Evolutionary conservation across 1,140 invertebrate species (phyloP).

Genomic region (Lamellibrachia luymesi): DNA sequence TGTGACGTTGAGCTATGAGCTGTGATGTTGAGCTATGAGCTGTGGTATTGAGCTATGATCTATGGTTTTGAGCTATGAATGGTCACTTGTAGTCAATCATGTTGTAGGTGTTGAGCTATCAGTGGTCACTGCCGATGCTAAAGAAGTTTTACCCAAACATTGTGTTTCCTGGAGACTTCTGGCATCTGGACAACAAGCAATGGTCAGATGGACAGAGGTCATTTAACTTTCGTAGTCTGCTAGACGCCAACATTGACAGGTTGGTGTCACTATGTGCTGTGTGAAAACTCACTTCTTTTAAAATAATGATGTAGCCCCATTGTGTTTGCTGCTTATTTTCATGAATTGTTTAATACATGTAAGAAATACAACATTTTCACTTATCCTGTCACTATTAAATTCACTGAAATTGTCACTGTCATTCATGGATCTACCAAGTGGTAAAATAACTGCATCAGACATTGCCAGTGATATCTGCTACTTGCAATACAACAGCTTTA

Average conservation of each 20-base stretch:
- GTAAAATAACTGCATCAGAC: background rate
- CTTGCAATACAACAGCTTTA: background rate
- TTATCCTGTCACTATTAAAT: background rate
- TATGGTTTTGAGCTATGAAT: background rate
- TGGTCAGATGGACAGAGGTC: conserved; percentile 36
- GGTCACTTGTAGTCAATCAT: background rate
- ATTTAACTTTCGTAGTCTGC: conserved; percentile 45
- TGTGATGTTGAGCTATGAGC: too few relatives aligned
- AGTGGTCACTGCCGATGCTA: conserved; percentile 49
- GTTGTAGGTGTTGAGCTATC: conserved; percentile 46
- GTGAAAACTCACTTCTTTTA: background rate
- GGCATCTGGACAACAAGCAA: conserved; percentile 32
- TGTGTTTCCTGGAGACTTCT: conserved; percentile 45
- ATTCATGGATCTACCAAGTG: background rate
- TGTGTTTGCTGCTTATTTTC: background rate
- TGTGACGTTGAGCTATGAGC: too few relatives aligned
- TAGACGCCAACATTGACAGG: conserved; percentile 47
- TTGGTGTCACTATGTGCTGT: conserved; percentile 12
- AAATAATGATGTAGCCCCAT: background rate
- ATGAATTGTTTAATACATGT: background rate
- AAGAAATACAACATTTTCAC: too few relatives aligned
- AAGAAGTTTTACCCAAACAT: conserved; percentile 36
- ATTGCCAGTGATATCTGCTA: background rate
- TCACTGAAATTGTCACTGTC: background rate
- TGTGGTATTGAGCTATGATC: too few relatives aligned